phyloP scores from a whole-genome alignment of 2,113 vertebrate species.

The Neotragus moschatus region DNA sequence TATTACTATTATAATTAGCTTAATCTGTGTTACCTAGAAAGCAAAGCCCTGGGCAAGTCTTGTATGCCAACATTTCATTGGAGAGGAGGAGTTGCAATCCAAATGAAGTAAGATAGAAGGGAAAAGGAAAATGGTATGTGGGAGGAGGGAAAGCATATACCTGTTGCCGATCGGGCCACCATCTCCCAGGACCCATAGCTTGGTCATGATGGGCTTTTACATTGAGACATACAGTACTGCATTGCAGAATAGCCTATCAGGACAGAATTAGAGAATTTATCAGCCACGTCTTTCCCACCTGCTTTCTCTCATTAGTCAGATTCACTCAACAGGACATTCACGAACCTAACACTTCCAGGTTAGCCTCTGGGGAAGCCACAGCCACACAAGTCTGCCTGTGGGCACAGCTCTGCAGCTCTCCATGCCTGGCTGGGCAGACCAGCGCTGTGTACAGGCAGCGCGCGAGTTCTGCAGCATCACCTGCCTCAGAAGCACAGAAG shows the following conservation, averaged over 20 bases:
- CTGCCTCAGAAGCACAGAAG: not conserved
- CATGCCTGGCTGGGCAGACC: not conserved
- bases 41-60: not conserved
- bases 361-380: not conserved
- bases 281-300: not conserved
- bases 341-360: not conserved
- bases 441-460: fast-evolving
- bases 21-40: not conserved
- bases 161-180: not conserved
- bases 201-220: not conserved
- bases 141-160: not conserved
- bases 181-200: not conserved
- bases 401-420: not conserved
- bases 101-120: not conserved
- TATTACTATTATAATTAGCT: not conserved
- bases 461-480: too few relatives aligned
- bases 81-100: not conserved
- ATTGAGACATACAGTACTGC: not conserved
- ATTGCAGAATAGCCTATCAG: not conserved
- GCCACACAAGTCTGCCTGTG: not conserved
- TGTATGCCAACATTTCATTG: not conserved
- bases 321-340: not conserved
- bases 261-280: not conserved
- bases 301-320: not conserved
- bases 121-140: not conserved